Evolutionary conservation across 1,140 invertebrate species (phyloP).

Genomic region (Drosophila varians): DNA sequence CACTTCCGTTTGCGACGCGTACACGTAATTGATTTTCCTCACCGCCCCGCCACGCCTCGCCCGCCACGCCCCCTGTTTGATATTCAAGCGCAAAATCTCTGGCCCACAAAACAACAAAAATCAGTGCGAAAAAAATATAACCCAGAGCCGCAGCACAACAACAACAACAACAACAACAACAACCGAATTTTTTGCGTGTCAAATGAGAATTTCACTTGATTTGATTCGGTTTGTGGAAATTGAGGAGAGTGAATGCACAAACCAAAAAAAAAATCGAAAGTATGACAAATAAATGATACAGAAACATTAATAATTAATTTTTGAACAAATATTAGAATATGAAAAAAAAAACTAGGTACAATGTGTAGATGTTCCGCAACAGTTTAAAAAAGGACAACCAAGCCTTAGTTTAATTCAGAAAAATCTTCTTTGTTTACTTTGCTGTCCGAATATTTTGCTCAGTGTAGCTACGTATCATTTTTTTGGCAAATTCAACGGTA

Average conservation of each 20-base stretch:
- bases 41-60: too few species aligned
- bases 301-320: too few species aligned
- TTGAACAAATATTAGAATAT: background rate
- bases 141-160: background rate
- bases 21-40: conserved; percentile 59
- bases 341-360: too few species aligned
- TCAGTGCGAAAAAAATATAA: conserved; percentile 4
- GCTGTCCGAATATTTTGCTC: background rate
- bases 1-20: conserved; percentile 60
- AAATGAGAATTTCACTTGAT: conserved; percentile 58
- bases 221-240: conserved; percentile 35
- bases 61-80: conserved; percentile 22
- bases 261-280: background rate
- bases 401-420: too few species aligned
- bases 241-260: background rate
- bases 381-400: too few species aligned
- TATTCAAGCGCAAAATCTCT: conserved; percentile 48
- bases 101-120: conserved; percentile 22
- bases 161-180: too few species aligned
- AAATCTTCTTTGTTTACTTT: background rate
- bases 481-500: conserved; percentile 51
- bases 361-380: too few species aligned
- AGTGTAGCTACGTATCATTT: conserved; percentile 32
- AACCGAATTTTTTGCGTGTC: conserved; percentile 38
- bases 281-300: background rate